Base-by-base conservation (phyloP, 2,113 vertebrate genomes). In the Ptilonorhynchus violaceus region DNA sequence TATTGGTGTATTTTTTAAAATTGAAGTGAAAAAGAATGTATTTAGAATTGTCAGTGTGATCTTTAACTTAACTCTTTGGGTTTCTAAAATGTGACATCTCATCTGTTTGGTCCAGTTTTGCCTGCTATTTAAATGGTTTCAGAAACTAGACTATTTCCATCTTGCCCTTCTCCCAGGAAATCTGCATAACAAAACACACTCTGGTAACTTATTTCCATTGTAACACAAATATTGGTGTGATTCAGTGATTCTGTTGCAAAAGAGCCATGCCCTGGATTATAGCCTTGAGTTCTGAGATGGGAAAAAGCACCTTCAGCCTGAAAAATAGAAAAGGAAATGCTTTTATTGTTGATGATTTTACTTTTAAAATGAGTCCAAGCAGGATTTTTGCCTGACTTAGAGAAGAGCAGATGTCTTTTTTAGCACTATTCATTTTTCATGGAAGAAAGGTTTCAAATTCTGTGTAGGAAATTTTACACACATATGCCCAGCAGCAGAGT, bases 401-500 rank as follows among this genome's bases (percentile, higher is more conserved):
- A 86, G 64, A 85, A 59, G 84, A 95, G 82, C 92, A 93, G 94
- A 90, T 92, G 83, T 94, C 88, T 88, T 74, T 88, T 83, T 95
- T 92, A 94, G 76, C 85, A 94, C 92, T 81, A 47, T 79, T 92
- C 75, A 77, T 83, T 88, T 90, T 90, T 94, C 42, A 44, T 88
- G 85, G 82, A 95, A 86, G 82, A 96, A 95, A 97, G 82, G 72
- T 95, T 96, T 96, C 78, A 86, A 37, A 95, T 96, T 93, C 53
- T 41, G 3, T 77, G 47, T 90, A 92, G 88, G 82, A 95, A 88
- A 88, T 88, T 83, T 86, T 93, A 59, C 56, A 74, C 64, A 20
- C 68, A 44, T 91, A 96, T 95, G 76, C 83, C 90, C 79, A 93
- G 70, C 35, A 78, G 50, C 60, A 73, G 52, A 94, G 66, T 95